A percentile compares a stretch with the other conserved stretches of the same genome.
Evolutionary conservation across 2,888 invertebrate genomes (phyloP).

Genomic region (Meloe dianella): DNA sequence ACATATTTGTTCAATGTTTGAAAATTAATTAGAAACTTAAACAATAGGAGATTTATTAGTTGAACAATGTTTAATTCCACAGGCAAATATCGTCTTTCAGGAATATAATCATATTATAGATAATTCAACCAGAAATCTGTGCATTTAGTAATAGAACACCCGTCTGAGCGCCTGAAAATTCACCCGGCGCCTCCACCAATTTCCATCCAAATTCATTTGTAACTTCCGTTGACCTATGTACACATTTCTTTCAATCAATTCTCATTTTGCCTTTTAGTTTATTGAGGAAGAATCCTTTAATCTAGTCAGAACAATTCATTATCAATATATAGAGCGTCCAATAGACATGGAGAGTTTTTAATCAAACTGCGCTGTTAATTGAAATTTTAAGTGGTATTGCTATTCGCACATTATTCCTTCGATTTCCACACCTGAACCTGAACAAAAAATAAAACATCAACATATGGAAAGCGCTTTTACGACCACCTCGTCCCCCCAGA

Average conservation of each 20-base stretch:
- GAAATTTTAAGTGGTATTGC: not conserved
- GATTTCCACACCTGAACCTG: not conserved
- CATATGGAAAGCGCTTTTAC: conserved; percentile 32
- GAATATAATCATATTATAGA: no score
- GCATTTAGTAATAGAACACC: not conserved
- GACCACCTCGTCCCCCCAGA: conserved; percentile 31
- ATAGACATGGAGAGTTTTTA: not conserved
- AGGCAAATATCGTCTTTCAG: no score
- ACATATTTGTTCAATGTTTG: no score
- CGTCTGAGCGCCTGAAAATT: not conserved
- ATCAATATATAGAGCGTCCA: no score
- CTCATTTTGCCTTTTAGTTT: not conserved
- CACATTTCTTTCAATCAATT: not conserved
- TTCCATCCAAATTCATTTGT: not conserved
- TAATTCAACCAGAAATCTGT: not conserved
- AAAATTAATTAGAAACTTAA: no score
- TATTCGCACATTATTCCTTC: not conserved
- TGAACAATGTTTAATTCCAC: no score
- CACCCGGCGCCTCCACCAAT: conserved; percentile 9
- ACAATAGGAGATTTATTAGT: no score
- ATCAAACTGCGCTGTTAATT: not conserved
- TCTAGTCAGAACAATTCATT: not conserved
- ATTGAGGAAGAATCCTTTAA: not conserved
- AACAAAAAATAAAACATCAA: not conserved
- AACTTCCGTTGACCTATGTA: no score